A percentile compares a stretch with the other conserved stretches of the same genome.
Conservation (phyloP, 2,888 invertebrate species). For the Stomorhina lunata region DNA sequence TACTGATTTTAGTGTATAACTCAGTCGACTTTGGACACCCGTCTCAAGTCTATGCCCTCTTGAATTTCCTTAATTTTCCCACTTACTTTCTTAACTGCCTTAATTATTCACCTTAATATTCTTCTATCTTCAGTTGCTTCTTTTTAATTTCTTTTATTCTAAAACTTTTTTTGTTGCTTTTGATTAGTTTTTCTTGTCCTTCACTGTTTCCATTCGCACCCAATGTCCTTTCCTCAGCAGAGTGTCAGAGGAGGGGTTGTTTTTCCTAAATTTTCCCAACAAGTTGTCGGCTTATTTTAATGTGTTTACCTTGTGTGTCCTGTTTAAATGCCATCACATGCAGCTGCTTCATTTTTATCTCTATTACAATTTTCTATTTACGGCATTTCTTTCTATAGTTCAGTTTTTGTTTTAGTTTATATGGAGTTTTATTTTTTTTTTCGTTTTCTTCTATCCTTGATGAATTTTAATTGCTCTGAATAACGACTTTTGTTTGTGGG, state of each 20-base stretch:
- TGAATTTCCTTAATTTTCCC: no score
- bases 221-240: no score
- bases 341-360: conserved; percentile 39
- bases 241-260: conserved; percentile 42
- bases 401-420: background rate
- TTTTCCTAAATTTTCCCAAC: no score
- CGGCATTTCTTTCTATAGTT: background rate
- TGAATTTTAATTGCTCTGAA: conserved; percentile 47
- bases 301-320: conserved; percentile 16
- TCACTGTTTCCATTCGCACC: no score
- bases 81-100: no score
- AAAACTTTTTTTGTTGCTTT: background rate
- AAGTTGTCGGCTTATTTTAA: background rate
- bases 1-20: no score
- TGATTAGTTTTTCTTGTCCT: background rate
- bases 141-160: background rate
- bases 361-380: conserved; percentile 14
- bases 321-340: conserved; percentile 28
- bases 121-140: background rate
- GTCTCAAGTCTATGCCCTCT: no score
- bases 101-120: no score
- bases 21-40: no score
- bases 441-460: conserved; percentile 16
- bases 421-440: background rate
- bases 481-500: background rate